These are phyloP conservation scores for Anolis apletophallus DNA, from an alignment of 2,797 vertebrate species.

Conservation along the genomic window DNA sequence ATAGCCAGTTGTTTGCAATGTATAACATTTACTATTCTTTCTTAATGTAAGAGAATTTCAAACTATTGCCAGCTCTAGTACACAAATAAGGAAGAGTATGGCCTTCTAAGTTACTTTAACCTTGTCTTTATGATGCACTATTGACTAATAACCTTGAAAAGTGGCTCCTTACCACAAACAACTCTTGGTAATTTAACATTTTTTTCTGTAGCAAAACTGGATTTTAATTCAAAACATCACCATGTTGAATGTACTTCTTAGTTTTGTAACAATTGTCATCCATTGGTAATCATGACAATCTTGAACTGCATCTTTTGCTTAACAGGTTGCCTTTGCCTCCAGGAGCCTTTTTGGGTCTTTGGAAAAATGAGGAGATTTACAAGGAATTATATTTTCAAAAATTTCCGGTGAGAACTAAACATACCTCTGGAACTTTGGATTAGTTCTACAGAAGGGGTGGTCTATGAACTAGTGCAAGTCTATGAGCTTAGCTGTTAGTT, in stretches of 20 bases:
- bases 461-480: too few species aligned
- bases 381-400: conserved; percentile 91
- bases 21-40: background rate
- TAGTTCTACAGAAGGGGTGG: too few species aligned
- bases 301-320: conserved; percentile 27
- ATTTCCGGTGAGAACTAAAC: conserved; percentile 86
- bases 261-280: background rate
- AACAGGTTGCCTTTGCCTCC: conserved; percentile 91
- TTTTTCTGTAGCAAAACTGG: background rate
- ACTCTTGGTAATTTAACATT: background rate
- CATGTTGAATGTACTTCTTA: background rate
- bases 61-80: background rate
- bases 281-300: conserved; percentile 3
- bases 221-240: background rate
- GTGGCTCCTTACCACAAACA: background rate
- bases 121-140: background rate
- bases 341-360: conserved; percentile 90
- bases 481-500: too few species aligned
- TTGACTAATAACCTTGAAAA: background rate
- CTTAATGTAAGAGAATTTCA: background rate
- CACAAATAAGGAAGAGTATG: too few species aligned
- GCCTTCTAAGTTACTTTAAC: background rate
- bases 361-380: conserved; percentile 90
- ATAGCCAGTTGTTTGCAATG: background rate
- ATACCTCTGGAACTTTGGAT: background rate